Base-by-base conservation (phyloP, 2,113 vertebrate species). In the Eubucco bourcierii region DNA sequence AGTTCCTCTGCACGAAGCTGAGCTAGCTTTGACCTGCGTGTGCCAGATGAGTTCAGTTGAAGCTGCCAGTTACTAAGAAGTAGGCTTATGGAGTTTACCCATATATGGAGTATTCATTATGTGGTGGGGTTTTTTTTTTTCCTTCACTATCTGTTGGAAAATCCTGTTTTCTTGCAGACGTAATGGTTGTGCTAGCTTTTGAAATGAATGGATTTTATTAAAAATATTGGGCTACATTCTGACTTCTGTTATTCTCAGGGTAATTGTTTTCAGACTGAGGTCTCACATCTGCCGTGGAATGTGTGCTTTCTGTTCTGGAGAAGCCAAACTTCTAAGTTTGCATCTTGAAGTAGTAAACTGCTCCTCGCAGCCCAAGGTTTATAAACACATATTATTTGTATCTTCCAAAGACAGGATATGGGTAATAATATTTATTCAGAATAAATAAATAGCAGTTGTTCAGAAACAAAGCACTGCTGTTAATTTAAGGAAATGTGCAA, bases 301-400 rank as follows among this genome's bases (percentile, higher is more conserved):
- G 29, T 63, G 72, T 66, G 71, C 29, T 79, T 90, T 90, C 41
- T 79, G 31, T 39, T 78, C 31, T 52, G n/a, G 59, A 52, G 87
- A 34, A 47, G 80, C 75, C 60, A 71, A 81, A 58, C 33, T 61
- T 67, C 64, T 64, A 37, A 73, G 55, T 80, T 72, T 90, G 80
- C 76, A 85, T 92, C 76, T 88, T 92, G 90, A 90, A 90, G 63
- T 82, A 85, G 41, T 90, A 90, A 90, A 94, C 31, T n/a, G 58
- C 53, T 66, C 25, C 46, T 94, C 58, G 24, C 16, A 20, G 60
- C 37, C 23, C 10, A 28, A 17, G 24, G 58, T 71, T 90, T 90
- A 92, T 39, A 70, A 80, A 84, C 24, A 18, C 41, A 27, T 44
- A 56, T 87, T 87, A 58, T 84, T 80, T 90, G 31, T 70, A 29